Evolutionary conservation across 2,113 vertebrate genomes (phyloP), one percentile per base, ranked within the genome.

Genomic region (Cygnus atratus): DNA sequence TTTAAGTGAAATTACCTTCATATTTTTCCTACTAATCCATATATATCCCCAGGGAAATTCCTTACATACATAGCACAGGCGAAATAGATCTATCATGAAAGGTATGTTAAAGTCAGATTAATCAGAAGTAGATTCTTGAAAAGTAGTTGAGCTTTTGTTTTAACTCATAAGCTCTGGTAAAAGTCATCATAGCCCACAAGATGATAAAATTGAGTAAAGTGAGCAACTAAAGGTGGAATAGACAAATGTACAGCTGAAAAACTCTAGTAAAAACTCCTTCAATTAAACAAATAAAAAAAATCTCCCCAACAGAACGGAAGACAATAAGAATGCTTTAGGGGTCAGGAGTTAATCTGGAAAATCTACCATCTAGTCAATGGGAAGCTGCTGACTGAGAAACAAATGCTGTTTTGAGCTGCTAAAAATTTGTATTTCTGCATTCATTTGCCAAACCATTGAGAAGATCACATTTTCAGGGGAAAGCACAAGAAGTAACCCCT

Each of bases 341-440:
- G 77, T 79, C 81, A 92, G 77, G 74, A 89, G 61, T 81, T 92
- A 92, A 92, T 88, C 93, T 58, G 62, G 70, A 92, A 93, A 93
- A 94, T 93, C 76, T 86, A 80, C 76, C 76, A 58, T 61, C 39
- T 81, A 84, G 91, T 88, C 93, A 79, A 66, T 70, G 61, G 7
- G 61, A 87, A 79, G 35, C n/a, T 90, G 76, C 70, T 72, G 73
- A 75, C 73, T 61, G 48, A 94, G 76, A 84, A 81, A 66, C 7
- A 90, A 88, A 71, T 25, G 37, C 29, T 66, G 41, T 16, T 83
- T 95, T 74, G 76, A 93, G 10, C 29, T 59, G 44, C 43, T 57
- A 37, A 75, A 85, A 75, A 54, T 18, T 11, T 4, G 6, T 44
- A 43, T 73, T 2, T 11, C 19, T n/a, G 29, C 77, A 25, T 20